Evolutionary conservation across 2,888 invertebrate species (phyloP), one percentile per base, ranked within the genome.

Genomic region (Volucella inanis): DNA sequence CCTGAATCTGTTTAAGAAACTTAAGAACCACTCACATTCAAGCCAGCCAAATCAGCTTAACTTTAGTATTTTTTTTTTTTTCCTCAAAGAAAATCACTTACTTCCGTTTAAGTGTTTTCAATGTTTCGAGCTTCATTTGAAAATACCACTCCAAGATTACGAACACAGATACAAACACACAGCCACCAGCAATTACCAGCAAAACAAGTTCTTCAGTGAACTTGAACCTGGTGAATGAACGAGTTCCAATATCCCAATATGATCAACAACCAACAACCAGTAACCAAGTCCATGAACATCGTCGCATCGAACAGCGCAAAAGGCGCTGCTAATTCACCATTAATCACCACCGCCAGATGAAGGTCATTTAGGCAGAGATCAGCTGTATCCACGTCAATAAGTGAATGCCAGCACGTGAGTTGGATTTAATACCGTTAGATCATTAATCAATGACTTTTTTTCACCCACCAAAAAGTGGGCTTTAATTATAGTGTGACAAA

Each of bases 401-500:
- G 31, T 57, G 50, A 43, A n/a, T 50, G 31, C 31, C n/a, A 41
- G 59, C 59, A 68, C 50, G 52, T 52, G 76, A 67, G 9, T 70
- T 70, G 47, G 10, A 39, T 61, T 68, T 22, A 52, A 54, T 61
- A 76, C 65, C 68, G 77, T 77, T 77, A 77, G 50, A 49, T 38
- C 47, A 55, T 62, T 62, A 70, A 70, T 67, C 65, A 57, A 65
- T 43, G 52, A 45, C 43, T 74, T 47, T 57, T 50, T 22, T 22
- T 22, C 31, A 31, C 31, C 31, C 31, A 6, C 31, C 49, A 11
- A 75, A 64, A 54, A 12, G 41, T 2, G 9, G 38, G 2, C 22
- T 70, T 38, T 11, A 2, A 41, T 18, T 18, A 52, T 41, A 52
- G 52, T 49, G 12, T 12, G 49, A 50, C 22, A 59, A 67, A 54